These are phyloP conservation scores for Apodemus sylvaticus DNA, from an alignment of 2,113 vertebrate species.

Conservation along the genomic window DNA sequence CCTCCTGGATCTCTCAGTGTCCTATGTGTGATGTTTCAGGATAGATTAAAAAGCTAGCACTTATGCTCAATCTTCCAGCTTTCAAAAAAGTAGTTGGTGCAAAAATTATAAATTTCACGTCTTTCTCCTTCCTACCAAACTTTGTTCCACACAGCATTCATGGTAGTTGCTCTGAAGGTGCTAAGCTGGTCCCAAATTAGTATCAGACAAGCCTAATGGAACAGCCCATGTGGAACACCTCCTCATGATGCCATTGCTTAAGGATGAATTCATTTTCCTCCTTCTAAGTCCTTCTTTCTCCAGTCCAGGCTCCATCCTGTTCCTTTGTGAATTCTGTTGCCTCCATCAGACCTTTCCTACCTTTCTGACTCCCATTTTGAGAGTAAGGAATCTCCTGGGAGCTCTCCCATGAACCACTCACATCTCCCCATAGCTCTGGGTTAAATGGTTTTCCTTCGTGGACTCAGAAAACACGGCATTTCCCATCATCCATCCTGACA, in stretches of 20 bases:
- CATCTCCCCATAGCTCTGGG: neutral
- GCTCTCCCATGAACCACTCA: neutral
- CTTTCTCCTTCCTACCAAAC: neutral
- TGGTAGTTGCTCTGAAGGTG: neutral
- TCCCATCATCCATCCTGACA: neutral
- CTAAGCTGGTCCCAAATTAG: neutral
- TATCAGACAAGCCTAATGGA: neutral
- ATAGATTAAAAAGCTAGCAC: neutral
- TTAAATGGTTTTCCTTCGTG: neutral
- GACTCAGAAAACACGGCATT: neutral
- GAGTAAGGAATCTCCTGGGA: conserved; percentile 1
- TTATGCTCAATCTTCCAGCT: neutral
- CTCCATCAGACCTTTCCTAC: neutral
- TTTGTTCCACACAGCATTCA: neutral
- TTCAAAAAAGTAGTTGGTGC: conserved; percentile 38
- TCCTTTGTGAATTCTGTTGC: neutral
- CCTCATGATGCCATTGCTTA: neutral
- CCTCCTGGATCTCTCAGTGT: neutral
- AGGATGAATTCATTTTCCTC: neutral
- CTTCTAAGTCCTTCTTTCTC: neutral
- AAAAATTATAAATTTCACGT: neutral
- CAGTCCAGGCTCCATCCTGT: neutral
- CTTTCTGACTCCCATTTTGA: neutral
- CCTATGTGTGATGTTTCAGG: neutral
- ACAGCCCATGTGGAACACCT: neutral